These are phyloP conservation scores for Diogma glabrata DNA, from an alignment of 2,888 invertebrate species.

Conservation along the genomic window DNA sequence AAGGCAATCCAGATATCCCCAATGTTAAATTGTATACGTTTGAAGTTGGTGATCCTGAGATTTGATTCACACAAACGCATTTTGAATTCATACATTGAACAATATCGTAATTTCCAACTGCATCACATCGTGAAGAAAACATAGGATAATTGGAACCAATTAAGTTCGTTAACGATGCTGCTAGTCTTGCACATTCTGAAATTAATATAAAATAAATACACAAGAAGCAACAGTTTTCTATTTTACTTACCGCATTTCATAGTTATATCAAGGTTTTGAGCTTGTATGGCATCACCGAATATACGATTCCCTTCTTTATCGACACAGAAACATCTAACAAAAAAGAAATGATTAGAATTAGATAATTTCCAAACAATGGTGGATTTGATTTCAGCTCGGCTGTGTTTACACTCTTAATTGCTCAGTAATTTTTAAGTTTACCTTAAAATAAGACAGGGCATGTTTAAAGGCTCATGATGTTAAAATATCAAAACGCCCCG, in stretches of 20 bases:
- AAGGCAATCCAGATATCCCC: conserved; percentile 33
- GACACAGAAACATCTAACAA: conserved; percentile 51
- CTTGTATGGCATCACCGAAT: conserved; percentile 50
- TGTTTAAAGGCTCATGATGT: too few relatives aligned
- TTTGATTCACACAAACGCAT: conserved; percentile 49
- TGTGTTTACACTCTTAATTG: too few relatives aligned
- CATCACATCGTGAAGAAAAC: conserved; percentile 44
- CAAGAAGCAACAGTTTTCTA: not conserved
- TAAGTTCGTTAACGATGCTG: conserved; percentile 37
- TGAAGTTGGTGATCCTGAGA: conserved; percentile 39
- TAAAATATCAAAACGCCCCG: too few relatives aligned
- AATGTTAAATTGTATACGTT: conserved; percentile 31
- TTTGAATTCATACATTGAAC: conserved; percentile 48
- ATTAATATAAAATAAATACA: conserved; percentile 10
- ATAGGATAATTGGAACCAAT: conserved; percentile 36
- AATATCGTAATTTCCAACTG: conserved; percentile 54
- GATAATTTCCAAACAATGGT: too few relatives aligned
- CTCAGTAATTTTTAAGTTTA: too few relatives aligned
- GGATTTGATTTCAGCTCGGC: too few relatives aligned
- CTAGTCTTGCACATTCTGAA: conserved; percentile 44
- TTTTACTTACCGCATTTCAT: conserved; percentile 47
- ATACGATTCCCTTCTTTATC: conserved; percentile 48
- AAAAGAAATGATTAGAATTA: conserved; percentile 6
- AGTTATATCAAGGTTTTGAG: conserved; percentile 32
- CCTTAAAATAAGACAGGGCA: too few relatives aligned